Evolutionary conservation across 2,113 vertebrate species (phyloP).

Genomic region (pig (Sus scrofa)): DNA sequence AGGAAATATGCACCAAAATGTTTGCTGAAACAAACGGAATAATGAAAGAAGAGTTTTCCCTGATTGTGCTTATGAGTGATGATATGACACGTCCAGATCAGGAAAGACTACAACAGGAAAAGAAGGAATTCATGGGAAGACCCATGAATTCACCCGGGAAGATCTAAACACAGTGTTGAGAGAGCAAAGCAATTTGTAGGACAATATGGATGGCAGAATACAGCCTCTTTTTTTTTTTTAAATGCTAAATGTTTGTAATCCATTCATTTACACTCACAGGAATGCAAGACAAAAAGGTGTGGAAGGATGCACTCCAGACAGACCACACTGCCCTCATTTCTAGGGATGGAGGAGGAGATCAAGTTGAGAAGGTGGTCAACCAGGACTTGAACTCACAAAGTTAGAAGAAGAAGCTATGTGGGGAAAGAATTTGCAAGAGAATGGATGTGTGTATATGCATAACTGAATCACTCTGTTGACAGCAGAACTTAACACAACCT

Average conservation of each 20-base stretch:
- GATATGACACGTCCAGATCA: background rate
- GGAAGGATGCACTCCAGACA: background rate
- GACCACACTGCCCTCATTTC: background rate
- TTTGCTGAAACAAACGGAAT: background rate
- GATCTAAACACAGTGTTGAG: background rate
- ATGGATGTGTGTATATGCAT: too few species aligned
- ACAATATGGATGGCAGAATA: background rate
- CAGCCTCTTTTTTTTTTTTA: background rate
- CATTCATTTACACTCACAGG: background rate
- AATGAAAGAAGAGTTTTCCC: background rate
- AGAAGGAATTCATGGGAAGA: too few species aligned
- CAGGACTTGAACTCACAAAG: background rate
- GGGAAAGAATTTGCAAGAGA: too few species aligned
- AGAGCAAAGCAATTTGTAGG: background rate
- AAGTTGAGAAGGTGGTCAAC: background rate
- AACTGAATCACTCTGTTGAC: too few species aligned
- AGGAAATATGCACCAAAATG: background rate
- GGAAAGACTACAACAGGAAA: background rate
- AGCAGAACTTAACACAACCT: too few species aligned
- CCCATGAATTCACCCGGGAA: background rate
- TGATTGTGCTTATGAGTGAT: background rate
- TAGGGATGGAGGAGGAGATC: background rate
- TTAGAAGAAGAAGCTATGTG: background rate
- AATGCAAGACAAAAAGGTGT: background rate
- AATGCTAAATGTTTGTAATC: background rate